Conservation (phyloP, 2,113 vertebrate species). For the Xiphophorus hellerii region DNA sequence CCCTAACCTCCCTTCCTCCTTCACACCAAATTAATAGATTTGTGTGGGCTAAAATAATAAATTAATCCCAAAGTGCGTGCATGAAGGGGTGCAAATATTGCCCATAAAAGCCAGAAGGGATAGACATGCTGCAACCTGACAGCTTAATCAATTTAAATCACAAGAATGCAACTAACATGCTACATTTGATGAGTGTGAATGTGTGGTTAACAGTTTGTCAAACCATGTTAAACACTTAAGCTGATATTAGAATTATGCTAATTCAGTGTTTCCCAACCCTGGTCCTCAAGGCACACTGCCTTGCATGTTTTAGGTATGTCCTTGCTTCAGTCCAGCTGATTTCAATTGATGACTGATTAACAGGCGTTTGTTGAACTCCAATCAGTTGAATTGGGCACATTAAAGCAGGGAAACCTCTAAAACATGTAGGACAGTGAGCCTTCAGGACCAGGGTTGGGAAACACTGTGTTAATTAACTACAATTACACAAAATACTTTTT, state of each 20-base stretch:
- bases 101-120: constrained; percentile 12
- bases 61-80: constrained; percentile 56
- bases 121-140: constrained; percentile 26
- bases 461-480: neutral
- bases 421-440: no score
- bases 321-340: no score
- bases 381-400: no score
- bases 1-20: neutral
- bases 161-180: constrained; percentile 18
- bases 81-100: constrained; percentile 13
- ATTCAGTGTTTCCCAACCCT: no score
- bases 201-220: neutral
- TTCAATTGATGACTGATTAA: no score
- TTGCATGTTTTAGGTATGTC: no score
- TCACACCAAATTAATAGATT: constrained; percentile 46
- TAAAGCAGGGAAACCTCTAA: no score
- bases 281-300: no score
- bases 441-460: no score
- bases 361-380: no score
- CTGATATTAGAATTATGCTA: neutral
- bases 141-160: constrained; percentile 57
- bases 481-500: constrained; percentile 8
- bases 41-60: constrained; percentile 52
- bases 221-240: neutral
- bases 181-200: constrained; percentile 7